Conservation (phyloP, 64 coral and sea anemone genomes). For the Porites lutea region DNA sequence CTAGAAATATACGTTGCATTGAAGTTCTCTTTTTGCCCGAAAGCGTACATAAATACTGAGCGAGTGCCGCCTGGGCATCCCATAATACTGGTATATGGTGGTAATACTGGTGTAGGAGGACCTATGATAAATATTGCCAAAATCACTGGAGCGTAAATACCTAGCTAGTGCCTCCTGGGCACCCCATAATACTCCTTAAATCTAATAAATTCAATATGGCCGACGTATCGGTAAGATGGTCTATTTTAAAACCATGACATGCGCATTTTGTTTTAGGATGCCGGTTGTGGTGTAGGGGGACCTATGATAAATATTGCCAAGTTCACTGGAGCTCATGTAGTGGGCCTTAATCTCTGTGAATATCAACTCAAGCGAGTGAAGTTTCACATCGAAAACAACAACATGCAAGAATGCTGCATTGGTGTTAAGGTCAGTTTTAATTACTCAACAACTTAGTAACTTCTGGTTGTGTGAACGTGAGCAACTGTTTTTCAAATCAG, state of each 20-base stretch:
- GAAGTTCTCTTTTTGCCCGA: no score
- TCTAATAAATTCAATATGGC: no score
- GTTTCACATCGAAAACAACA: not conserved
- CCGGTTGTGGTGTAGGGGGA: not conserved
- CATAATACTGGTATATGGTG: not conserved
- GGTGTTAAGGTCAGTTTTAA: not conserved
- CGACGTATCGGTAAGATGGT: no score
- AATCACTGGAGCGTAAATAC: not conserved
- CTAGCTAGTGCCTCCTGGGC: no score
- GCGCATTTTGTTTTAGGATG: not conserved
- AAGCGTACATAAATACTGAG: no score
- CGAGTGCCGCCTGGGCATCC: no score
- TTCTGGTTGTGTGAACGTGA: no score
- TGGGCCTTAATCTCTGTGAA: not conserved
- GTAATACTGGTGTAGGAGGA: not conserved
- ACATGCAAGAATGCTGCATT: not conserved
- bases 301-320: not conserved
- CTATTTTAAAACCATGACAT: not conserved
- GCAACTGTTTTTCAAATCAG: no score
- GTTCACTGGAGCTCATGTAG: not conserved
- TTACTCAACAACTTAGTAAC: not conserved
- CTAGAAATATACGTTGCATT: no score
- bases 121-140: not conserved
- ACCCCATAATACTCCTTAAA: no score
- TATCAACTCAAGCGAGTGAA: constrained; percentile 11